Conservation (phyloP, 2,888 invertebrate genomes). For the Napeogenes inachia region DNA sequence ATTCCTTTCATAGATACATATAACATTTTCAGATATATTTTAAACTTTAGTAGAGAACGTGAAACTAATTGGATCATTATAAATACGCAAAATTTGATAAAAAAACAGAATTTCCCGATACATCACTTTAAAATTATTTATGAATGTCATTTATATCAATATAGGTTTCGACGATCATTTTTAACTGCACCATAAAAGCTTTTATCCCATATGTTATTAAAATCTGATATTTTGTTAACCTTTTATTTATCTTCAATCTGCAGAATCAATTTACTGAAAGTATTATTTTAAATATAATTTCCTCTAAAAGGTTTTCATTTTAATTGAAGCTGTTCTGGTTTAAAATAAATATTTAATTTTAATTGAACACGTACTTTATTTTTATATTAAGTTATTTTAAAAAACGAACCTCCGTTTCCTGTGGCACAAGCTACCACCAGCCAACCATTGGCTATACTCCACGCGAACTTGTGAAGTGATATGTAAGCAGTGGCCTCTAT, state of each 20-base stretch:
- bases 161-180: conserved; percentile 17
- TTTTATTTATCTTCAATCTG: conserved; percentile 7
- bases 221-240: conserved; percentile 1
- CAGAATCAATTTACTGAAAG: conserved; percentile 3
- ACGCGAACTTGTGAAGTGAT: conserved; percentile 80
- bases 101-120: conserved; percentile 15
- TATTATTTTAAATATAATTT: neutral
- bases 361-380: no score
- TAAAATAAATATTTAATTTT: neutral
- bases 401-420: conserved; percentile 78
- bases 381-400: no score
- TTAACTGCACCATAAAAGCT: conserved; percentile 11
- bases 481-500: conserved; percentile 81
- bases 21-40: neutral
- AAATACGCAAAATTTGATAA: conserved; percentile 9
- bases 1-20: no score
- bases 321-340: neutral
- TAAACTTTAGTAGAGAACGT: neutral
- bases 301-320: conserved; percentile 2
- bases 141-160: conserved; percentile 19
- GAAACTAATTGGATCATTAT: conserved; percentile 6
- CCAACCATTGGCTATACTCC: conserved; percentile 84
- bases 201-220: conserved; percentile 10
- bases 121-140: conserved; percentile 26
- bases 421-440: conserved; percentile 82